Base-by-base conservation (phyloP, 2,888 invertebrate species). In the Leptopterna dolabrata region DNA sequence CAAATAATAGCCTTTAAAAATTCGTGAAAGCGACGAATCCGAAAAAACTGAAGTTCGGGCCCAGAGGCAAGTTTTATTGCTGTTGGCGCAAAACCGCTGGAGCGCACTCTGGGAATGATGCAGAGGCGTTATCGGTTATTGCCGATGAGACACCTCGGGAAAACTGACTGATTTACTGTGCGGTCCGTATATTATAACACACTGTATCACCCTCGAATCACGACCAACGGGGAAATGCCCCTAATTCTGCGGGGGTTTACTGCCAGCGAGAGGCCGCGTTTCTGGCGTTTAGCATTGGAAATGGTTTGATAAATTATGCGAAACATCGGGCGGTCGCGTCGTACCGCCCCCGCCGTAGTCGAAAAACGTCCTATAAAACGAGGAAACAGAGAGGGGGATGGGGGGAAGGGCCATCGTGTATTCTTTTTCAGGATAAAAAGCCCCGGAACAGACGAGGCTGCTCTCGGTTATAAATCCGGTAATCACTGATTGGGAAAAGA, bases 401-500 rank as follows among this genome's bases (percentile, higher is more conserved):
- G 24, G 19, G 13, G 63, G 63, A 55, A 9, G 63, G 63, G 24
- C 24, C 63, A 63, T 55, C 81, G 30, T 13, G 55, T 81, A 55
- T 81, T 81, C 81, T 81, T 81, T 81, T 81, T 81, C 47, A 36
- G 51, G 47, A 19, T 16, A 55, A 55, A 78, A 81, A 81, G 24
- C 78, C 81, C 6, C 27, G n/a, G 29, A 36, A 16, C 63, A 30
- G 41, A 36, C 45, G 63, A 70, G 24, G 45, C 29, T 27, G 85
- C 13, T 47, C 16, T 29, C n/a, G 70, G 86, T 63, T 43, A 80
- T 87, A 87, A 87, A 87, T 87, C 80, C 63, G 86, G 27, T 87
- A 87, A 87, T 87, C 86, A 80, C 86, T 87, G 86, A 87, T 87
- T 80, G 86, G 86, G 85, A 85, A 85, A 87, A 80, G 86, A 80